Base-by-base conservation (phyloP, 1,140 invertebrate genomes). In the Pseudomyrmex flavicornis region DNA sequence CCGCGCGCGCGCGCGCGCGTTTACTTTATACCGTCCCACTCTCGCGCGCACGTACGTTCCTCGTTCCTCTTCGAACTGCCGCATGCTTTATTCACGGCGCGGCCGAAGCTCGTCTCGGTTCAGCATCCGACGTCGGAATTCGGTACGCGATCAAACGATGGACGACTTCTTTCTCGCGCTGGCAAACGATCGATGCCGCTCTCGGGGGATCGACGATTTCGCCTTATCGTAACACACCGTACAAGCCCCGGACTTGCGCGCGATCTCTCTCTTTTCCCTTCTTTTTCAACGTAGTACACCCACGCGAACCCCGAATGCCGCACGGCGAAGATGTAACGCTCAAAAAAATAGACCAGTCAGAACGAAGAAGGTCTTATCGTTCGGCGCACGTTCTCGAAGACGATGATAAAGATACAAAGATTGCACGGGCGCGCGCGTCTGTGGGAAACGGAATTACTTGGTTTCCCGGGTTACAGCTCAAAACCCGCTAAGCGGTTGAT, bases 11-110 rank as follows among this genome's bases (percentile, higher is more conserved):
- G n/a, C n/a, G 26, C 26, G 26, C 26, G 35, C 35, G 35, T 35
- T 35, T 35, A 35, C 35, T 35, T 61, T 72, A 59, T 59, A 48
- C 66, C 46, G 15, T 72, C 17, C 44, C 22, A 7, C 15, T 72
- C 66, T 66, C 66, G 62, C 13, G 26, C 44, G 35, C 17, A 10
- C n/a, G 35, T 35, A 73, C 13, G 54, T 17, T 15, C 66, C 50
- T 15, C 9, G 56, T 68, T 61, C 44, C n/a, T 66, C 17, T 48
- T 50, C n/a, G 46, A 44, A 46, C 44, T 48, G 50, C 48, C 61
- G 35, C 59, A 72, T 84, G n/a, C 75, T 74, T 87, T 87, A 87
- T 87, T 85, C 77, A 87, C 72, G 62, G 73, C 68, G 50, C 73
- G 44, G 48, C 63, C 68, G 35, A 35, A 65, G 69, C 26, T 52